Base-by-base conservation (phyloP, 2,797 vertebrate species). In the Holocentrus rufus region DNA sequence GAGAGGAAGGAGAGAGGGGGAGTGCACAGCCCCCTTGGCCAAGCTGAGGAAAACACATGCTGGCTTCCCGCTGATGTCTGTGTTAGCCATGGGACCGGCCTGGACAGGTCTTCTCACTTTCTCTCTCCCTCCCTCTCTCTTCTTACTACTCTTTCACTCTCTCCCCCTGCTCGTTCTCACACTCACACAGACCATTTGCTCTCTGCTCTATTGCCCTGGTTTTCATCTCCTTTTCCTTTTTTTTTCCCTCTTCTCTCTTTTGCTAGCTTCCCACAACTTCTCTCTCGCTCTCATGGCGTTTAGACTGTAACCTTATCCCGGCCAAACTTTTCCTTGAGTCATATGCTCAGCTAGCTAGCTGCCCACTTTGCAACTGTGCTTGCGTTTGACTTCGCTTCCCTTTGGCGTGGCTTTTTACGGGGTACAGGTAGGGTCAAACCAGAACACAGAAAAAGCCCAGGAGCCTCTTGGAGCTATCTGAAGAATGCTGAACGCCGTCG, bases 401-500 rank as follows among this genome's bases (percentile, higher is more conserved):
- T 63, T 69, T 62, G 34, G 55, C 46, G 13, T 22, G 65, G 56
- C 36, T 34, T 60, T 69, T 65, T 59, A 59, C 23, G 34, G 74
- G 79, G 47, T 74, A 69, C 25, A 17, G 60, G 50, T 44, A 20
- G 52, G 85, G 84, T 90, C 87, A 91, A 75, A 76, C 60, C 76
- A 65, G 89, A 88, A 63, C 77, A 82, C 84, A 88, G 75, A 87
- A 86, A 87, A 88, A 82, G 83, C 70, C 82, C 69, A 76, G 76
- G 79, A 90, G 87, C 82, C 86, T 77, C 82, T 59, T 39, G 2
- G 44, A 88, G 86, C 89, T 87, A 90, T 90, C 84, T 83, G 63
- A 83, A 84, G 90, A 90, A 93, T 90, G 90, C 83, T 15, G 81
- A 88, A 90, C 84, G 86, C 83, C 82, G 76, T 59, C 18, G 66